Conservation (phyloP, 2,113 vertebrate genomes). For the Platichthys stellatus region DNA sequence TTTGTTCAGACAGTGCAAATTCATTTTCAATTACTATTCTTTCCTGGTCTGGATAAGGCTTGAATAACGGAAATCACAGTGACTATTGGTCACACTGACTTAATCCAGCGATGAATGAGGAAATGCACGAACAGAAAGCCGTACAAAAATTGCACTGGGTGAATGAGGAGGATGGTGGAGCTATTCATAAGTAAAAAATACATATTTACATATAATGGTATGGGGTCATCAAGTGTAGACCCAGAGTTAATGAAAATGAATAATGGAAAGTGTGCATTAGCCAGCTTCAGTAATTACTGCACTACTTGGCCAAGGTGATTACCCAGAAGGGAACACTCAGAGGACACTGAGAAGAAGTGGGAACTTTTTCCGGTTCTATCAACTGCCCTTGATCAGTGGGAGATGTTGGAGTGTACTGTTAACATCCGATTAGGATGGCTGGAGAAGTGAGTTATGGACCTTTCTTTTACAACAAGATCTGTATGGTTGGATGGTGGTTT, state of each 20-base stretch:
- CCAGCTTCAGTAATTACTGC: slow-evolving; percentile 68
- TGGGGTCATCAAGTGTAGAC: slow-evolving; percentile 60
- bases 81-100: slow-evolving; percentile 71
- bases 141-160: slow-evolving; percentile 21
- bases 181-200: slow-evolving; percentile 66
- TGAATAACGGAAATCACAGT: slow-evolving; percentile 55
- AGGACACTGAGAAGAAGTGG: slow-evolving; percentile 60
- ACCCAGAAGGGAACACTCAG: slow-evolving; percentile 65
- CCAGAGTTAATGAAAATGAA: slow-evolving; percentile 73
- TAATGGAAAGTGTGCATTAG: slow-evolving; percentile 72
- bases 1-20: slow-evolving; percentile 82
- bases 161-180: slow-evolving; percentile 34
- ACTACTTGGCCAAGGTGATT: slow-evolving; percentile 68
- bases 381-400: slow-evolving; percentile 41
- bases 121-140: slow-evolving; percentile 55
- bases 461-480: slow-evolving; percentile 58
- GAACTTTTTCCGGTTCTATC: slow-evolving; percentile 49
- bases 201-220: slow-evolving; percentile 71
- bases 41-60: slow-evolving; percentile 58
- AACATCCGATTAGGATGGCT: slow-evolving; percentile 57
- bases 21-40: slow-evolving; percentile 79
- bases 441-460: slow-evolving; percentile 64
- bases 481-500: slow-evolving; percentile 20
- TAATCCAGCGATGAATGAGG: slow-evolving; percentile 75
- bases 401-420: slow-evolving; percentile 52